Base-by-base conservation (phyloP, 2,113 vertebrate species). In the Anseranas semipalmata region DNA sequence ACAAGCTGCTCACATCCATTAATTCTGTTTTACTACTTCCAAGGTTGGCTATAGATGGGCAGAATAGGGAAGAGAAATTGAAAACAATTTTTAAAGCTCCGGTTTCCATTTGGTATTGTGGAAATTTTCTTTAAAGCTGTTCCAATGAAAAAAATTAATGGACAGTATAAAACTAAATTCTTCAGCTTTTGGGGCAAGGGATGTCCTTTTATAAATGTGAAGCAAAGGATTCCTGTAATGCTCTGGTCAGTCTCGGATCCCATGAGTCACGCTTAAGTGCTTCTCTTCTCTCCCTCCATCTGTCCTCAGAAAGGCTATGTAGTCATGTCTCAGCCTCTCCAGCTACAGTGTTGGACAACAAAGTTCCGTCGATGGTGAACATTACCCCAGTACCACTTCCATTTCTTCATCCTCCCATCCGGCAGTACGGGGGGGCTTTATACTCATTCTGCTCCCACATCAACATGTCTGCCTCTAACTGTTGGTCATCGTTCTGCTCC, bases 221-320 rank as follows among this genome's bases (percentile, higher is more conserved):
- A 96, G 85, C 90, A 85, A 43, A 97, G 83, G 96, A 58, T 96
- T 95, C 97, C 87, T 95, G 74, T 24, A 59, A 77, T 33, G 75
- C 75, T 90, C 58, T 87, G 92, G 45, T 85, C 92, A 74, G 93
- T 41, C 89, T 93, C 53, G 67, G 91, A 74, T 90, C 87, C 95
- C 93, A 65, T 89, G 96, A 96, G 90, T 90, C 86, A 94, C 83
- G 45, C 82, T 77, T 4, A 86, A 67, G 75, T 92, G 87, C 63
- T 97, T 74, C 72, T 93, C 81, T 94, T 85, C 85, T 78, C 35
- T 90, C 88, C 88, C 85, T 73, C n/a, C 46, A 2, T 35, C 75
- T 96, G 94, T 86, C 78, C 43, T n/a, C 48, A 39, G 88, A 85
- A 77, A 82, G 65, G 32, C 58, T n/a, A 1, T 39, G 19, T 66